Base-by-base conservation (phyloP, 2,888 invertebrate genomes). In the Ditula angustiorana region DNA sequence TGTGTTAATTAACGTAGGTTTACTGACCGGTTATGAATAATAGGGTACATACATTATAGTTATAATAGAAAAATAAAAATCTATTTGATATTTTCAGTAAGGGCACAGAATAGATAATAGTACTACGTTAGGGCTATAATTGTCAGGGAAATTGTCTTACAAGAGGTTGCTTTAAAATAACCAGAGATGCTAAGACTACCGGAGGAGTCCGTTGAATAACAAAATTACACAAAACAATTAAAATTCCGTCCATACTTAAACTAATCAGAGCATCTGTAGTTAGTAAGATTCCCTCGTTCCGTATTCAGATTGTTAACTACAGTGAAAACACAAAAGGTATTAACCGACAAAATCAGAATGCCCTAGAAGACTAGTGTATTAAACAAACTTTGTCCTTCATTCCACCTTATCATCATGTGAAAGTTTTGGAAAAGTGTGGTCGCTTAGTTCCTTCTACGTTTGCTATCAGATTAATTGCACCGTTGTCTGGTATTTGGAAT, bases 401-500 rank as follows among this genome's bases (percentile, higher is more conserved):
- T 5, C n/a, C 11, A 28, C 19, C 16, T 28, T 19, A 41, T 3
- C 19, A 28, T 7, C 7, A 10, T 21, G 11, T 8, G n/a, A 35
- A 35, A 35, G n/a, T 26, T 35, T 37, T 3, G n/a, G 5, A 2
- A n/a, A 53, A n/a, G 24, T 19, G 24, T 16, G 26, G 53, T 52
- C 53, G 26, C 16, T 61, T 53, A 61, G 5, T 11, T n/a, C 24
- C 10, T 61, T 61, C 24, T 16, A 2, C 8, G n/a, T 19, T 24
- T 35, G 7, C n/a, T 26, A 11, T n/a, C 5, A n/a, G 53, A 53
- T 63, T 57, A 63, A 58, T 63, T 63, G 63, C 50, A 63, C 19
- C 57, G 63, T 57, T 57, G 63, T 58, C 57, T 58, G 57, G 33
- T 52, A 58, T 50, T 63, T 52, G 50, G 63, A 44, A 63, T 63